Conservation (phyloP, 2,113 vertebrate species). For the Telmatochromis sp. region DNA sequence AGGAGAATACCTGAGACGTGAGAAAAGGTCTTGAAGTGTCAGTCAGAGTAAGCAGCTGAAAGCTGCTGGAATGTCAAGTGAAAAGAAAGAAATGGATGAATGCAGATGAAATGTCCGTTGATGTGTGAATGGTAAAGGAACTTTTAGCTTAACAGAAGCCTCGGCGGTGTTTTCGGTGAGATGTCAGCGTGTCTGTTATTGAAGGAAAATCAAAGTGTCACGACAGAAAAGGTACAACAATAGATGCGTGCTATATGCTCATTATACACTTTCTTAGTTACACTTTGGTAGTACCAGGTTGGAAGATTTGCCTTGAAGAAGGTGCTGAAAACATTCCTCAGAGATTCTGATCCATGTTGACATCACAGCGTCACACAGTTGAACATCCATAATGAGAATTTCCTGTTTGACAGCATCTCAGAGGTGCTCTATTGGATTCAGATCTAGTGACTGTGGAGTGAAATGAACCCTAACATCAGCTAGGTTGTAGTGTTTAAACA, state of each 20-base stretch:
- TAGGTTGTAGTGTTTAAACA: background rate
- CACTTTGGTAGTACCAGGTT: background rate
- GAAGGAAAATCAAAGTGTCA: background rate
- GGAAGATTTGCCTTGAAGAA: background rate
- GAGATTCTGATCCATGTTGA: background rate
- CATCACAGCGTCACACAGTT: too few species aligned
- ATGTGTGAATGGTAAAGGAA: background rate
- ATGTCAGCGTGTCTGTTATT: background rate
- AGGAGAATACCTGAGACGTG: background rate
- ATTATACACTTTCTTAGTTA: background rate
- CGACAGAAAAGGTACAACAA: background rate
- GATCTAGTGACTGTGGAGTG: background rate
- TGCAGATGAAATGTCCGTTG: background rate
- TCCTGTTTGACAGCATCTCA: background rate
- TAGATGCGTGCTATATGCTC: background rate
- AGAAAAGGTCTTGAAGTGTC: background rate
- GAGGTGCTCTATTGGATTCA: background rate
- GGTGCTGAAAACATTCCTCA: background rate
- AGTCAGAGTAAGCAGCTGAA: background rate
- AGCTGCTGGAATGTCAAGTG: background rate
- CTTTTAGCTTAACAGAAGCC: background rate
- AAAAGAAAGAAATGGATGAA: background rate
- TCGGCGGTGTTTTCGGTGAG: background rate
- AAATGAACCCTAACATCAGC: background rate
- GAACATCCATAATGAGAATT: background rate